phyloP scores from a whole-genome alignment of 2,888 invertebrate species.

The Anaspis maculata region DNA sequence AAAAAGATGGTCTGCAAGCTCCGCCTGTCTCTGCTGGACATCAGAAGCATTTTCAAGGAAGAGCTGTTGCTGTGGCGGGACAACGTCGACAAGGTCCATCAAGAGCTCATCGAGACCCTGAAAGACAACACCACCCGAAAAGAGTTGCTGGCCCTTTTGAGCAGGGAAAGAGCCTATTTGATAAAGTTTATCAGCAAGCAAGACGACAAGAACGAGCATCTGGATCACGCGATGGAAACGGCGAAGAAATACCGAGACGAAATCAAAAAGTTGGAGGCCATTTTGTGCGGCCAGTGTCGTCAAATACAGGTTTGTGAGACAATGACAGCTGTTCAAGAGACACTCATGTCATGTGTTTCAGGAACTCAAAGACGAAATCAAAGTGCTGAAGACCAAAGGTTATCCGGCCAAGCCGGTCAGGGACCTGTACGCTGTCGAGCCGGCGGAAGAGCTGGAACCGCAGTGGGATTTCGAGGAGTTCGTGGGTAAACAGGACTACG shows the following conservation, averaged over 20 bases:
- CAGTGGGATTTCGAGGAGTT: constrained; percentile 6
- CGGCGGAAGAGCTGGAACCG: constrained; percentile 17
- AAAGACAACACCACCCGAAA: constrained; percentile 49
- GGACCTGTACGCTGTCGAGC: constrained; percentile 13
- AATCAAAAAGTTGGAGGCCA: constrained; percentile 35
- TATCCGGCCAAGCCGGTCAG: constrained; percentile 17
- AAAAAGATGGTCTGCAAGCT: constrained; percentile 48
- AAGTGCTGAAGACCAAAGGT: constrained; percentile 34
- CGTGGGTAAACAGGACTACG: too few relatives aligned
- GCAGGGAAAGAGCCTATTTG: constrained; percentile 47
- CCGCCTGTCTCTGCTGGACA: constrained; percentile 44
- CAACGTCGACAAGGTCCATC: constrained; percentile 34
- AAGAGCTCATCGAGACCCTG: constrained; percentile 41
- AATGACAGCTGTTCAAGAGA: too few relatives aligned
- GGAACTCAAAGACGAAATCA: constrained; percentile 29
- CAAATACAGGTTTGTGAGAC: too few relatives aligned
- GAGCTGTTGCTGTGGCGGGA: constrained; percentile 41
- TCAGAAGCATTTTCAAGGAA: constrained; percentile 41
- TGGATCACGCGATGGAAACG: constrained; percentile 30
- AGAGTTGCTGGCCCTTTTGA: constrained; percentile 48
- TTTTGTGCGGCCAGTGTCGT: constrained; percentile 36
- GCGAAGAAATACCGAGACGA: constrained; percentile 36
- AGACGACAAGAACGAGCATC: constrained; percentile 26
- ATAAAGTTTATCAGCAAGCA: constrained; percentile 39
- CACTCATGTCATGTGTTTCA: too few relatives aligned